Conservation (phyloP, 1,140 invertebrate genomes). For the Hetaerina americana region DNA sequence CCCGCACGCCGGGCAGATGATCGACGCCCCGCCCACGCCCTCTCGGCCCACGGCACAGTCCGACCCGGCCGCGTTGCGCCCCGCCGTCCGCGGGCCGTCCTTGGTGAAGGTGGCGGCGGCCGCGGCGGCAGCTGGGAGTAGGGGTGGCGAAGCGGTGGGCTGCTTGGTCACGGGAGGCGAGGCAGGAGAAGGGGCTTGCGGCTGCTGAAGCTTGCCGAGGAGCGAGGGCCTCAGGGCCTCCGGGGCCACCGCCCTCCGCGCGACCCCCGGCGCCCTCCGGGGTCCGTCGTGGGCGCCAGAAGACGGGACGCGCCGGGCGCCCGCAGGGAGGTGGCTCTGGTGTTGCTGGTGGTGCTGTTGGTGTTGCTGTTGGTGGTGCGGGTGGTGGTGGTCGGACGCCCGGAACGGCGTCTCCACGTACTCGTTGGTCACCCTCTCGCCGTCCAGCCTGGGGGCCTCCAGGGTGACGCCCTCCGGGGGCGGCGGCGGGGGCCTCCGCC, state of each 20-base stretch:
- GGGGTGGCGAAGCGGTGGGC: slow-evolving; percentile 17
- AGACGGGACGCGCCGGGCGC: slow-evolving; percentile 7
- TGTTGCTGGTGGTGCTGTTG: slow-evolving; percentile 19
- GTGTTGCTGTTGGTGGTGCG: slow-evolving; percentile 14
- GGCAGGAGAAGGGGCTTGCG: background rate
- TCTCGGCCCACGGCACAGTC: slow-evolving; percentile 6
- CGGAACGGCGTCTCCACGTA: slow-evolving; percentile 71
- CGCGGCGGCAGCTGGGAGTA: background rate
- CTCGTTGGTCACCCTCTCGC: slow-evolving; percentile 62
- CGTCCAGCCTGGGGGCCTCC: slow-evolving; percentile 57
- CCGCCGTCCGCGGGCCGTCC: slow-evolving; percentile 22
- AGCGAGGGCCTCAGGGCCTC: slow-evolving; percentile 17
- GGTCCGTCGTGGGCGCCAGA: slow-evolving; percentile 7
- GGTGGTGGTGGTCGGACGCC: slow-evolving; percentile 20
- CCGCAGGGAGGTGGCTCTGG: too few species aligned
- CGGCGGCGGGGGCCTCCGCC: background rate
- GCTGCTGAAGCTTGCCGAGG: slow-evolving; percentile 9
- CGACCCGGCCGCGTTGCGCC: slow-evolving; percentile 5
- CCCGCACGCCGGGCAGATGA: slow-evolving; percentile 73
- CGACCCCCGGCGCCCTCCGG: slow-evolving; percentile 17
- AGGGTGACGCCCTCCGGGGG: slow-evolving; percentile 31
- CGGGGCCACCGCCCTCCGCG: slow-evolving; percentile 22
- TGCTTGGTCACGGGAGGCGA: slow-evolving; percentile 1
- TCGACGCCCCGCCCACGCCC: slow-evolving; percentile 35
- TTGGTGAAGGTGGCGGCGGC: slow-evolving; percentile 35